These are phyloP conservation scores for Oeneis ivallda DNA, from an alignment of 2,888 invertebrate genomes.

Conservation along the genomic window DNA sequence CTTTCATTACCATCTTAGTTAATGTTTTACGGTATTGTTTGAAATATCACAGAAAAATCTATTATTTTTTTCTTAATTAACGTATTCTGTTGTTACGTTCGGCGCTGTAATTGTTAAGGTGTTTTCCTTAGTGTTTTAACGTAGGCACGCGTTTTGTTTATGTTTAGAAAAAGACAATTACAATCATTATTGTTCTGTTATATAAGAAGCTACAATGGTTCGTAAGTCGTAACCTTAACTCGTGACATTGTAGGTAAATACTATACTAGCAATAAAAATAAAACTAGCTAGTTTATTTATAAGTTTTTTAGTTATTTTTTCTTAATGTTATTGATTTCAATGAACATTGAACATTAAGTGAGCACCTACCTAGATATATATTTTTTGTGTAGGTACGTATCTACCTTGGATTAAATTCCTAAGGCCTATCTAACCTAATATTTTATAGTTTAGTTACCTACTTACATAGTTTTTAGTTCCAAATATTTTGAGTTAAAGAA, in stretches of 20 bases:
- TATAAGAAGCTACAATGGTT: constrained; percentile 11
- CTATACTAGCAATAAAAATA: not conserved
- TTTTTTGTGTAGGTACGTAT: not conserved
- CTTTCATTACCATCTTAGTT: constrained; percentile 36
- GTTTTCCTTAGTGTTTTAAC: not conserved
- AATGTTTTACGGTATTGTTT: constrained; percentile 30
- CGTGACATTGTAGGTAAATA: constrained; percentile 9
- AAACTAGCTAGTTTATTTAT: not conserved
- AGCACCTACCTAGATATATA: not conserved
- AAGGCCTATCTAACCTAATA: too few relatives aligned
- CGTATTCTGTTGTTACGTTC: constrained; percentile 11
- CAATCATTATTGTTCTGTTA: constrained; percentile 21
- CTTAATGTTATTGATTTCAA: not conserved
- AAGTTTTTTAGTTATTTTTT: not conserved
- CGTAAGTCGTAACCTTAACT: constrained; percentile 16
- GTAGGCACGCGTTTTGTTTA: constrained; percentile 9
- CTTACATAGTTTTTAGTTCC: too few relatives aligned
- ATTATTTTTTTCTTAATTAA: constrained; percentile 22
- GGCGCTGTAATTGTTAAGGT: constrained; percentile 4
- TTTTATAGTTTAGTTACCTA: too few relatives aligned
- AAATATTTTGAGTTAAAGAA: too few relatives aligned
- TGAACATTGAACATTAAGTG: not conserved
- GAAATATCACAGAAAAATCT: constrained; percentile 22
- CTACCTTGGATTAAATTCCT: too few relatives aligned
- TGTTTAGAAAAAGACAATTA: not conserved